A percentile compares a stretch with the other conserved stretches of the same genome.
Conservation (phyloP, 1,140 invertebrate genomes). For the Wasmannia auropunctata region DNA sequence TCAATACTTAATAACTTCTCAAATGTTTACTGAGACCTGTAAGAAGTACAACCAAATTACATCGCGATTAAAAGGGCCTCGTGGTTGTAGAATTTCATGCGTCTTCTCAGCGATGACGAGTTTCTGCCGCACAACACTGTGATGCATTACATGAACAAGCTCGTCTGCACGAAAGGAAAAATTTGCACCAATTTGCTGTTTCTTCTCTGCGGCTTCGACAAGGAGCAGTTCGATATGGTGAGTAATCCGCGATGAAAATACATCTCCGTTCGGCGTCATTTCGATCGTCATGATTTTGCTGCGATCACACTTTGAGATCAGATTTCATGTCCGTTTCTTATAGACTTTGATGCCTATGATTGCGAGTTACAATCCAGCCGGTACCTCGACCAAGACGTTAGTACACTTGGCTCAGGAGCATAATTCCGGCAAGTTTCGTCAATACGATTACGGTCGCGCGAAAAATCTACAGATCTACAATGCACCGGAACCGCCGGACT, state of each 20-base stretch:
- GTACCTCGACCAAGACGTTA: conserved; percentile 91
- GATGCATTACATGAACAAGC: conserved; percentile 87
- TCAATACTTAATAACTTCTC: not conserved
- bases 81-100: conserved; percentile 83
- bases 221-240: conserved; percentile 53
- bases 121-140: conserved; percentile 87
- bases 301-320: not conserved
- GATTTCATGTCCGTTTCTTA: conserved; percentile 2
- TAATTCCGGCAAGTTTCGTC: conserved; percentile 87
- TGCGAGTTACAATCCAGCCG: conserved; percentile 91
- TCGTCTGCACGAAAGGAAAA: conserved; percentile 87
- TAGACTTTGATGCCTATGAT: conserved; percentile 90
- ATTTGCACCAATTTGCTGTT: conserved; percentile 87
- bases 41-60: not conserved
- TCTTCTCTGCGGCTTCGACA: conserved; percentile 64
- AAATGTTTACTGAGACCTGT: not conserved
- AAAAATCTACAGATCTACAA: conserved; percentile 88
- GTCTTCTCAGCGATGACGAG: conserved; percentile 86
- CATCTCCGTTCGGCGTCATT: not conserved
- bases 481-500: conserved; percentile 87
- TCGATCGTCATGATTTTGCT: conserved; percentile 84
- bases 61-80: not conserved
- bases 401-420: conserved; percentile 89
- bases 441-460: conserved; percentile 88
- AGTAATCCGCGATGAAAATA: not conserved